These are phyloP conservation scores for Tenthredo livida DNA, from an alignment of 2,888 invertebrate genomes.

Conservation along the genomic window DNA sequence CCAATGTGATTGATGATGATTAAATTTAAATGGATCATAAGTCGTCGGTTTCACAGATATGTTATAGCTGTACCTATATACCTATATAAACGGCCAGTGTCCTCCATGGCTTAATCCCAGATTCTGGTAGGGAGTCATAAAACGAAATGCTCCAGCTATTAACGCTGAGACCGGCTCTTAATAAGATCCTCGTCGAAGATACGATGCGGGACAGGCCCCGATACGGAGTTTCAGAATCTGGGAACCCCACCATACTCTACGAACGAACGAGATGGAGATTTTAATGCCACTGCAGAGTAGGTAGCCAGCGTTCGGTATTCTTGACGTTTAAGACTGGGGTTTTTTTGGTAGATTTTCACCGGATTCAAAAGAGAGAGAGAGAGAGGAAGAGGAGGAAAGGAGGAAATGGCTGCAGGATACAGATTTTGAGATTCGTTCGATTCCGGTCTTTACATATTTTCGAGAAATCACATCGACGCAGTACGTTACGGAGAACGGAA, in stretches of 20 bases:
- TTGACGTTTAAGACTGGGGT: not conserved
- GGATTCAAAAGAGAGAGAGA: not conserved
- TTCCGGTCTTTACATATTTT: not conserved
- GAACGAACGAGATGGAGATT: slow-evolving; percentile 45
- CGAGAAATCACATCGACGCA: not conserved
- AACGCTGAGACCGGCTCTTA: slow-evolving; percentile 39
- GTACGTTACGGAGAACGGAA: not conserved
- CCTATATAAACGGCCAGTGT: slow-evolving; percentile 13
- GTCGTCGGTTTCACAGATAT: not conserved
- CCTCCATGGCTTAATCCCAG: not conserved
- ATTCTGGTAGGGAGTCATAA: slow-evolving; percentile 24
- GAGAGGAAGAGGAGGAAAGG: not conserved
- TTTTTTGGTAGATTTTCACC: not conserved
- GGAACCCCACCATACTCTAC: not conserved
- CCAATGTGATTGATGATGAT: slow-evolving; percentile 23
- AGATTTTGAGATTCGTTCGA: not conserved
- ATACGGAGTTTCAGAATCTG: slow-evolving; percentile 4
- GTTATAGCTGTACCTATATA: not conserved
- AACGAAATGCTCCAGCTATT: slow-evolving; percentile 29
- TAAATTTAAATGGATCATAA: not conserved
- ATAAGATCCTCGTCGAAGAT: slow-evolving; percentile 44
- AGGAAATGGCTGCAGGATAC: not conserved
- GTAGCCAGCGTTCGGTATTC: not conserved
- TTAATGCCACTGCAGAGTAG: slow-evolving; percentile 39
- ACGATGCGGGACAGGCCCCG: slow-evolving; percentile 8